A percentile compares a stretch with the other conserved stretches of the same genome.
These are phyloP conservation scores for Eilema sororculum DNA, from an alignment of 2,888 invertebrate species.

Conservation along the genomic window DNA sequence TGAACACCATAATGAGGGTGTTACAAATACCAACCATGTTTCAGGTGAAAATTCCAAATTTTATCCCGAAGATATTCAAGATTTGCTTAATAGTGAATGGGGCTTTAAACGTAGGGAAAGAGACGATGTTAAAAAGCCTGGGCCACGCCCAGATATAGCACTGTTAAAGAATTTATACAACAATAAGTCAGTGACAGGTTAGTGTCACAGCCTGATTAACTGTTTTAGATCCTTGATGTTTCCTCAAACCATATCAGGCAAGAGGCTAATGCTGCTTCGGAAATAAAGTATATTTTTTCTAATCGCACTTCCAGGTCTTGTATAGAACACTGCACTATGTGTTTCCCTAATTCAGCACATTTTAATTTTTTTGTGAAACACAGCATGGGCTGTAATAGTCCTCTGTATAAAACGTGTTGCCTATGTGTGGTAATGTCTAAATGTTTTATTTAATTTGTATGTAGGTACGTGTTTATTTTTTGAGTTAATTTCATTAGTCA, in stretches of 20 bases:
- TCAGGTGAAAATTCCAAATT: conserved; percentile 85
- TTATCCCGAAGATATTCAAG: conserved; percentile 85
- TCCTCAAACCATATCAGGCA: conserved; percentile 62
- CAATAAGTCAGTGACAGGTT: conserved; percentile 86
- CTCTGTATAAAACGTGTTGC: conserved; percentile 57
- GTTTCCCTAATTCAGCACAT: conserved; percentile 77
- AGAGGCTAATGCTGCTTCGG: conserved; percentile 62
- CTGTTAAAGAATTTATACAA: conserved; percentile 83
- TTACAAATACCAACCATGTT: conserved; percentile 80
- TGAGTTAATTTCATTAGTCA: conserved; percentile 25
- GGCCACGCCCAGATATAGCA: conserved; percentile 92
- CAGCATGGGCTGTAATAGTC: conserved; percentile 69
- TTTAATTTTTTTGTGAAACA: conserved; percentile 64
- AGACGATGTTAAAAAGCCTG: conserved; percentile 98
- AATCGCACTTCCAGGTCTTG: conserved; percentile 77
- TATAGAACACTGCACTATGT: conserved; percentile 79
- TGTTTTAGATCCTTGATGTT: conserved; percentile 77
- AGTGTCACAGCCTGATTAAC: conserved; percentile 82
- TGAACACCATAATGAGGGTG: conserved; percentile 65
- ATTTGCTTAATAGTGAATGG: conserved; percentile 89
- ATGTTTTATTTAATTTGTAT: conserved; percentile 40
- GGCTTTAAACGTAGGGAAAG: conserved; percentile 96
- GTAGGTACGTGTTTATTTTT: conserved; percentile 22
- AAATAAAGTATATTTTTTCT: conserved; percentile 61
- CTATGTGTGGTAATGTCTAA: conserved; percentile 56